Conservation (phyloP, 2,888 invertebrate species). For the Leptinotarsa tumamoca region DNA sequence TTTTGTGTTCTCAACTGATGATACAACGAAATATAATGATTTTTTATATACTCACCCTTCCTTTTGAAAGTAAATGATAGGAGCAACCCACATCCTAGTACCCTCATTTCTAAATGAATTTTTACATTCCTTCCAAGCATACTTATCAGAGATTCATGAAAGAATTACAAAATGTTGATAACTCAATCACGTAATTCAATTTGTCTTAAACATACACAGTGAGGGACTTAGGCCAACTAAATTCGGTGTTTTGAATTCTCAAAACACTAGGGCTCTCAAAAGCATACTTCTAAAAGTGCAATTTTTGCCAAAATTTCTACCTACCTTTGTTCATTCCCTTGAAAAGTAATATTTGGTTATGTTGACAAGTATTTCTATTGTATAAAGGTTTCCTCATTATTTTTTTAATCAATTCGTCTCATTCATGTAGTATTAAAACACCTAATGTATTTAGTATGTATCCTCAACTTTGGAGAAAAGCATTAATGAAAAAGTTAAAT, state of each 20-base stretch:
- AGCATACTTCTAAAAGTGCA: too few species aligned
- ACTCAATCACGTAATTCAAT: too few species aligned
- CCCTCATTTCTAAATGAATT: constrained; percentile 3
- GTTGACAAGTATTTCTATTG: neutral
- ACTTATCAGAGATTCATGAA: neutral
- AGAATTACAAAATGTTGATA: neutral
- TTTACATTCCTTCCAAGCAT: neutral
- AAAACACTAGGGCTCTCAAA: too few species aligned
- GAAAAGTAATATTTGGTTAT: neutral
- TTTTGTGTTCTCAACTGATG: neutral
- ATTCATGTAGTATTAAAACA: neutral
- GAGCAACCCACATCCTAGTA: neutral
- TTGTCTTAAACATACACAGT: too few species aligned
- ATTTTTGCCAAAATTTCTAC: too few species aligned
- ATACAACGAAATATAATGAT: neutral
- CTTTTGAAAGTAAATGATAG: neutral
- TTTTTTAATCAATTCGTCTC: too few species aligned
- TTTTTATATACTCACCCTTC: constrained; percentile 18
- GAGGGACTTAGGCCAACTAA: too few species aligned
- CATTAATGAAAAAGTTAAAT: too few species aligned
- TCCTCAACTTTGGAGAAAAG: too few species aligned
- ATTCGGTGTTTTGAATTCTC: too few species aligned
- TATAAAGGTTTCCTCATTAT: too few species aligned
- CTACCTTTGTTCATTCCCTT: neutral
- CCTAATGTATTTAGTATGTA: too few species aligned